These are phyloP conservation scores for Penaeus indicus DNA, from an alignment of 1,140 invertebrate genomes.

Conservation along the genomic window DNA sequence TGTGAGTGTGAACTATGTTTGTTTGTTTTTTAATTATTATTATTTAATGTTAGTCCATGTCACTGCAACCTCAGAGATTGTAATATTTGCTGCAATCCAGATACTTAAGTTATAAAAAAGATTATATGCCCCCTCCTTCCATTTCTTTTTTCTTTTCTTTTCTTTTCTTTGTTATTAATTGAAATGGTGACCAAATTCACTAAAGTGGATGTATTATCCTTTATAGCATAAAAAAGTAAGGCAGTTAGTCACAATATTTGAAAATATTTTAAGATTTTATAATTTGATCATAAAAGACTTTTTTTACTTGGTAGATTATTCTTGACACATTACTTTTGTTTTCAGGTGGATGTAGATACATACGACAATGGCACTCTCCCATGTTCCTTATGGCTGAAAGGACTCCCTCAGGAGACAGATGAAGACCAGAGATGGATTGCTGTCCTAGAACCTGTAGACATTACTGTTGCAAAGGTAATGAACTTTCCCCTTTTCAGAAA, in stretches of 20 bases:
- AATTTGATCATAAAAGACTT: not conserved
- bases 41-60: not conserved
- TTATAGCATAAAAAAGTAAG: too few species aligned
- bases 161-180: too few species aligned
- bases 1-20: slow-evolving; percentile 25
- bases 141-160: too few species aligned
- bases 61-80: too few species aligned
- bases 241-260: too few species aligned
- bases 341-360: slow-evolving; percentile 40
- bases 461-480: slow-evolving; percentile 42
- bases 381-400: slow-evolving; percentile 46
- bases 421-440: slow-evolving; percentile 51
- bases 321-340: not conserved
- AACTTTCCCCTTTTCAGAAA: not conserved
- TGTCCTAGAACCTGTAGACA: slow-evolving; percentile 38
- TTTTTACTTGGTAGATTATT: not conserved
- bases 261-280: not conserved
- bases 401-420: slow-evolving; percentile 35
- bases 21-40: not conserved
- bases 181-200: too few species aligned
- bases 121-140: too few species aligned
- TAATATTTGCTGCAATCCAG: too few species aligned
- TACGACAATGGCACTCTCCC: slow-evolving; percentile 27
- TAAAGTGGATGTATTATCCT: too few species aligned
- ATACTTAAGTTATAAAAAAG: too few species aligned